A percentile compares a stretch with the other conserved stretches of the same genome.
Conservation (phyloP, 2,113 vertebrate genomes). For the Actenoides hombroni region DNA sequence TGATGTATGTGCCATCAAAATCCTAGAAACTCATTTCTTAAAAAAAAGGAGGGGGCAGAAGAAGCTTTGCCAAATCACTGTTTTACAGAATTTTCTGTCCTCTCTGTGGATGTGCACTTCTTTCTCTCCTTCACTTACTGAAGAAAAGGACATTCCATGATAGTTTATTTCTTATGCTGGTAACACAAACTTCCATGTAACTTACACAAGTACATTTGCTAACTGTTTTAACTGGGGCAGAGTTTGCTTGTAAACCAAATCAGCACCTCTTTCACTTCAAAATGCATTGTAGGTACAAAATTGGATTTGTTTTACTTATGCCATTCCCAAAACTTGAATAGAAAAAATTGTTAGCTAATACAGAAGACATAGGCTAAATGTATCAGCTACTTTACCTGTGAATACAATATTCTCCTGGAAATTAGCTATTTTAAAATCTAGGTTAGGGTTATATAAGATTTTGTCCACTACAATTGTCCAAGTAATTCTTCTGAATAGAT, state of each 20-base stretch:
- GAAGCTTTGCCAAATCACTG: background rate
- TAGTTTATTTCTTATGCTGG: background rate
- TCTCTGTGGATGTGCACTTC: background rate
- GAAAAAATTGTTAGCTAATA: background rate
- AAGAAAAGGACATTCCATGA: background rate
- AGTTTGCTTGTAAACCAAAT: background rate
- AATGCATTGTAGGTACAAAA: background rate
- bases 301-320: background rate
- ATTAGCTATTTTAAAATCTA: background rate
- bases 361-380: background rate
- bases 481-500: background rate
- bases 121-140: background rate
- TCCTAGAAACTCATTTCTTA: background rate
- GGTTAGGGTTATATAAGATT: background rate
- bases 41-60: rapidly evolving
- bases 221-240: background rate
- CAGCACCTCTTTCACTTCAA: background rate
- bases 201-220: background rate
- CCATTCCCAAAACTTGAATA: background rate
- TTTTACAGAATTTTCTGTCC: background rate
- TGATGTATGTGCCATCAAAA: background rate
- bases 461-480: background rate
- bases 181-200: background rate
- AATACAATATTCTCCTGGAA: background rate
- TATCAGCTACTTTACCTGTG: background rate